Conservation (phyloP, 2,888 invertebrate species). For the Catocala fraxini region DNA sequence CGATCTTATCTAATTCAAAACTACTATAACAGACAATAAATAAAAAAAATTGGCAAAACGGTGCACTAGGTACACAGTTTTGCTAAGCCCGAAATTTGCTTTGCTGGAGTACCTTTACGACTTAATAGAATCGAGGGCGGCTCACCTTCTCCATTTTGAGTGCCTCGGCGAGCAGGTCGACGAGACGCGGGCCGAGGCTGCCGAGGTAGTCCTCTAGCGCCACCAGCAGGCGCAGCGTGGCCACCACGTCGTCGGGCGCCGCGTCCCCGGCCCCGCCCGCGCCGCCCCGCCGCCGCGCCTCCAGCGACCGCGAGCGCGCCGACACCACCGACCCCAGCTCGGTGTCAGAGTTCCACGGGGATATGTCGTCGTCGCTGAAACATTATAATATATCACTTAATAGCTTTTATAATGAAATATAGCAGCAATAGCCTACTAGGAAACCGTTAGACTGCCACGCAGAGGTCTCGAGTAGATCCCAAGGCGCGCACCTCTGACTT, state of each 20-base stretch:
- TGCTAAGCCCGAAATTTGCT: no score
- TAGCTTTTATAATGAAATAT: no score
- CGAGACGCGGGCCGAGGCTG: slow-evolving; percentile 93
- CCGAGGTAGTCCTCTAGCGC: slow-evolving; percentile 95
- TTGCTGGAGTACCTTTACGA: no score
- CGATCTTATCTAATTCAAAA: no score
- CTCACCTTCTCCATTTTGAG: slow-evolving; percentile 91
- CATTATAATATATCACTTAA: no score
- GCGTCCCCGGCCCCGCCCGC: slow-evolving; percentile 50
- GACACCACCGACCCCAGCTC: slow-evolving; percentile 69
- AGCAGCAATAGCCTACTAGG: no score
- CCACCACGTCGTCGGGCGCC: slow-evolving; percentile 88
- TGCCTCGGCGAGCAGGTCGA: slow-evolving; percentile 92
- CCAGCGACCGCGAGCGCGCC: slow-evolving; percentile 40
- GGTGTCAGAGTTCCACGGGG: slow-evolving; percentile 79
- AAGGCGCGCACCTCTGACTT: no score
- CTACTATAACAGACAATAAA: no score
- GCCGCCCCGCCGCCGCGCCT: slow-evolving; percentile 30
- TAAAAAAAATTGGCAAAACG: no score
- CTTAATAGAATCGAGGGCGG: neutral
- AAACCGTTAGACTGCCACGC: no score
- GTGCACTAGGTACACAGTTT: no score
- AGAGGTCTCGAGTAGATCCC: no score
- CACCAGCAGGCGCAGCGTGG: slow-evolving; percentile 91
- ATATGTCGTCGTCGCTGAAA: slow-evolving; percentile 67